phyloP scores from a whole-genome alignment of 2,113 vertebrate genomes.

The Tringa solitaria region DNA sequence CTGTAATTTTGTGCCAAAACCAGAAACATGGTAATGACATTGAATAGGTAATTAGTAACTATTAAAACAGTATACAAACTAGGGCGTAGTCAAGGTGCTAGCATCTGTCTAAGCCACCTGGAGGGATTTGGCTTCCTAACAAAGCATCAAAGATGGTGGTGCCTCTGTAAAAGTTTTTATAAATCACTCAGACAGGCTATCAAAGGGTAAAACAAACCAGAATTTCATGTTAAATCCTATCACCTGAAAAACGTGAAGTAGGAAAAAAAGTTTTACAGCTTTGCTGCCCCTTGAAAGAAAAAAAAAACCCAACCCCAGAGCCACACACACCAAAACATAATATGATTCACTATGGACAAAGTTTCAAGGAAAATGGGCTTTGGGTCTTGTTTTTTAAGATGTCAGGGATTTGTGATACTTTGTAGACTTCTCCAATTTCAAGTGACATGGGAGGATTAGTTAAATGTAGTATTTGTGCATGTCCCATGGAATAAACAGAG shows the following conservation, averaged over 20 bases:
- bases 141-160: constrained; percentile 66
- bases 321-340: neutral
- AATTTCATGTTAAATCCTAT: constrained; percentile 27
- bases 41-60: constrained; percentile 78
- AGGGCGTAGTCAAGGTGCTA: constrained; percentile 70
- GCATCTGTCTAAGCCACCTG: constrained; percentile 74
- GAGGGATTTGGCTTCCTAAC: constrained; percentile 76
- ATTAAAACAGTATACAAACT: constrained; percentile 77
- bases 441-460: neutral
- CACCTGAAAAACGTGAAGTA: neutral
- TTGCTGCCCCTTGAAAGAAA: neutral
- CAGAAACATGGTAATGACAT: constrained; percentile 68
- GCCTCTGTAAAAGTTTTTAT: constrained; percentile 62
- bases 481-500: neutral
- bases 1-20: constrained; percentile 62
- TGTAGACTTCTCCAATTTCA: neutral
- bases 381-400: neutral
- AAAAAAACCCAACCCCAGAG: neutral
- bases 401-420: neutral
- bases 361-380: neutral
- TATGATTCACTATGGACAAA: neutral
- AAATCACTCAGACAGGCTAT: constrained; percentile 52
- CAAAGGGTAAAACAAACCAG: constrained; percentile 34
- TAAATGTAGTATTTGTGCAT: neutral
- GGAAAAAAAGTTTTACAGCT: neutral